These are phyloP conservation scores for Gallinago solitaria DNA, from an alignment of 2,797 vertebrate genomes.

Conservation along the genomic window DNA sequence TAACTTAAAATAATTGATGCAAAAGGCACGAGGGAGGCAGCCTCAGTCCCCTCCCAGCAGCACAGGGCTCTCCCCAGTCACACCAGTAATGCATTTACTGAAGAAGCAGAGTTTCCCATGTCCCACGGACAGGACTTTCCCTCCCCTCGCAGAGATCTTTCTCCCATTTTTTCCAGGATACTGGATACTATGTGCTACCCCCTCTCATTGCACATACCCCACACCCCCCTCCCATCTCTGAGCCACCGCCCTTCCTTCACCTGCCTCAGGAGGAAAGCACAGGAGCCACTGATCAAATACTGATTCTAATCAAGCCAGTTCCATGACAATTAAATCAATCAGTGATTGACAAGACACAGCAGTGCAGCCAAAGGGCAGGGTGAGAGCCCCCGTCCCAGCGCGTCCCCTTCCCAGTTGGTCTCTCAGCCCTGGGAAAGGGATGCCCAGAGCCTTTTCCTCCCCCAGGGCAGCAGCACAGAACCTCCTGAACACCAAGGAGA, in stretches of 20 bases:
- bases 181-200: neutral
- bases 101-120: rapidly evolving
- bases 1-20: neutral
- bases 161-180: neutral
- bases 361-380: neutral
- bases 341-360: neutral
- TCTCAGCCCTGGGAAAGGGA: neutral
- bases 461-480: rapidly evolving
- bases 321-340: neutral
- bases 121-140: neutral
- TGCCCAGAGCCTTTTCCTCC: too few species aligned
- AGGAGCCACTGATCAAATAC: neutral
- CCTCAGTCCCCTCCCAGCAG: neutral
- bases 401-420: neutral
- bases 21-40: rapidly evolving
- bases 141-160: neutral
- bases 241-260: neutral
- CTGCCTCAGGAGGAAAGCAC: neutral
- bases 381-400: rapidly evolving
- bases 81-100: rapidly evolving
- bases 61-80: neutral
- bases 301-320: neutral
- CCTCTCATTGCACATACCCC: neutral
- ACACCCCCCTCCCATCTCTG: neutral
- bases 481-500: neutral